These are phyloP conservation scores for Petrocephalus sullivani DNA, from an alignment of 2,797 vertebrate genomes.

Conservation along the genomic window DNA sequence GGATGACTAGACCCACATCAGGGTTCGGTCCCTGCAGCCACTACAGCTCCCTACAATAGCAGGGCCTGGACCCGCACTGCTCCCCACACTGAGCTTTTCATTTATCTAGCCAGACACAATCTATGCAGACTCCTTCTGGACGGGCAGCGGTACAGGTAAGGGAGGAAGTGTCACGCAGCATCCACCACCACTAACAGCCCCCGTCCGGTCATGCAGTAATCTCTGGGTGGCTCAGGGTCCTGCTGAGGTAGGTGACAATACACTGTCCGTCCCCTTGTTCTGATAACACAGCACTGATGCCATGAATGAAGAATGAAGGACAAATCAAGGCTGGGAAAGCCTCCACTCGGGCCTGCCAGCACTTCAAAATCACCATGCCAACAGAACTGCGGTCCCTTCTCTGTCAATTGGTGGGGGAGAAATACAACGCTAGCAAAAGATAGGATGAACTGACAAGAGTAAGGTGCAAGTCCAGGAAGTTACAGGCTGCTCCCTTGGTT, in stretches of 20 bases:
- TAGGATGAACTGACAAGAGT: background rate
- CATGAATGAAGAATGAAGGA: background rate
- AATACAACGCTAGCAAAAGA: background rate
- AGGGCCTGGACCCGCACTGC: background rate
- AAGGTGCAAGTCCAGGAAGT: background rate
- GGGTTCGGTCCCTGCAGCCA: background rate
- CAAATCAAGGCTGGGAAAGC: background rate
- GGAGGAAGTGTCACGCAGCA: background rate
- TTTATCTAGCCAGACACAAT: background rate
- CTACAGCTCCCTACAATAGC: background rate
- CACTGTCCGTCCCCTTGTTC: background rate
- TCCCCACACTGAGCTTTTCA: background rate
- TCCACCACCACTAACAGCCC: background rate
- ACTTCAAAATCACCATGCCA: background rate
- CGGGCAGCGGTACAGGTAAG: background rate
- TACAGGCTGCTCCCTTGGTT: background rate
- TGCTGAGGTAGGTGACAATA: background rate
- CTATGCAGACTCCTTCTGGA: background rate
- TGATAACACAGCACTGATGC: background rate
- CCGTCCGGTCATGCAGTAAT: background rate
- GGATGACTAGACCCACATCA: background rate
- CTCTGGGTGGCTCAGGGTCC: background rate
- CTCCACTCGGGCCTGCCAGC: background rate
- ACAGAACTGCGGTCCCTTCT: background rate
- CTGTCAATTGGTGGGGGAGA: background rate